Conservation (phyloP, 2,113 vertebrate genomes). For the Leucoraja erinaceus region DNA sequence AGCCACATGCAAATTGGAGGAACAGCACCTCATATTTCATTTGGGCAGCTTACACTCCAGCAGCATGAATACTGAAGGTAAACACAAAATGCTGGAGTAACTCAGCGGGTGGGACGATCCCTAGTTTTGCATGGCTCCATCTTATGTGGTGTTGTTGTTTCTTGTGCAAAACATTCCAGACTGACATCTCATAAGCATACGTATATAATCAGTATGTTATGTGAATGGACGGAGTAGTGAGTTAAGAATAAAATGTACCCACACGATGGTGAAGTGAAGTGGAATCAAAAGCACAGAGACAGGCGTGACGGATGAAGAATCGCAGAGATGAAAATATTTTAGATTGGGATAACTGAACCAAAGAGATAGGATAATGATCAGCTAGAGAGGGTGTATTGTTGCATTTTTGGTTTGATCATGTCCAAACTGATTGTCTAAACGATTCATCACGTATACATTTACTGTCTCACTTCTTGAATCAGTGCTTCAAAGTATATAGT, state of each 20-base stretch:
- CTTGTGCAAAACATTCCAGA: not conserved
- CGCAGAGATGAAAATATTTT: not conserved
- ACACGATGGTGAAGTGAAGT: not conserved
- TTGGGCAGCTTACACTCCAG: no score
- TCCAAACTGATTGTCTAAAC: not conserved
- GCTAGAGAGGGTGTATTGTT: not conserved
- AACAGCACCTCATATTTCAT: no score
- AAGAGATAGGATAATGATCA: not conserved
- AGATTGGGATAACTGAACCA: conserved; percentile 2
- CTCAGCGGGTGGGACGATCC: not conserved
- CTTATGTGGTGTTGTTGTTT: not conserved
- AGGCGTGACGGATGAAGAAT: not conserved
- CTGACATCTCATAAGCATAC: not conserved
- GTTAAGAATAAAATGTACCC: not conserved
- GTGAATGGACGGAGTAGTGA: not conserved
- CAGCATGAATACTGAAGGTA: no score
- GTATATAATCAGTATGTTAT: not conserved
- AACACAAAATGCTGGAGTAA: no score
- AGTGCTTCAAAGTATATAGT: not conserved
- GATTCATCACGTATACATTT: not conserved
- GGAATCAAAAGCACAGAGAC: not conserved
- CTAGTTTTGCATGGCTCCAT: not conserved
- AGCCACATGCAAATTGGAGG: no score
- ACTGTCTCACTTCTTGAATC: not conserved
- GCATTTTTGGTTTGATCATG: not conserved